These are phyloP conservation scores for Cryptoblepharus egeriae DNA, from an alignment of 2,797 vertebrate species.

Conservation along the genomic window DNA sequence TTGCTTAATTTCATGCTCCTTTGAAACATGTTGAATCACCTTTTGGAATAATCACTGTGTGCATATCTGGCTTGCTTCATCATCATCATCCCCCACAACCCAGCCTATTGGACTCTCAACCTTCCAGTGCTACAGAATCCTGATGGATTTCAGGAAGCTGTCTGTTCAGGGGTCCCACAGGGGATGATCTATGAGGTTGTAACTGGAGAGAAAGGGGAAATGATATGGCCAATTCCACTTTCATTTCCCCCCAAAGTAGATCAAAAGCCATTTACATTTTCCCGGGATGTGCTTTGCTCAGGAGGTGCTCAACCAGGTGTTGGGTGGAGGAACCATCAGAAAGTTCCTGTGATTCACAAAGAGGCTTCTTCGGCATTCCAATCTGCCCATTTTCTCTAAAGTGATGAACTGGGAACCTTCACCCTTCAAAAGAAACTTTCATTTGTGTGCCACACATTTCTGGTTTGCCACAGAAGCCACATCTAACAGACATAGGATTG, in stretches of 20 bases:
- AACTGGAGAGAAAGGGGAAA: neutral
- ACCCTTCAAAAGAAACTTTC: too few species aligned
- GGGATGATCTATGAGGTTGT: neutral
- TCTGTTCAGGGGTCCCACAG: neutral
- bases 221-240: neutral
- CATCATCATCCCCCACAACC: too few species aligned
- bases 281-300: neutral
- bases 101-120: neutral
- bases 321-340: too few species aligned
- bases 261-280: neutral
- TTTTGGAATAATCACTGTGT: neutral
- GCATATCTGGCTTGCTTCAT: neutral
- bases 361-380: neutral
- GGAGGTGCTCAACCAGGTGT: neutral
- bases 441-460: too few species aligned
- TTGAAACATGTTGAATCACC: constrained; percentile 32
- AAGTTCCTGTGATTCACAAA: neutral
- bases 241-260: neutral
- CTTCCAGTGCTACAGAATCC: constrained; percentile 35
- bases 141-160: neutral
- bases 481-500: too few species aligned
- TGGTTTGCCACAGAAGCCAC: too few species aligned
- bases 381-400: too few species aligned
- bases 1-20: constrained; percentile 59
- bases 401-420: too few species aligned